phyloP scores from a whole-genome alignment of 2,113 vertebrate species.

The Scalopus aquaticus region DNA sequence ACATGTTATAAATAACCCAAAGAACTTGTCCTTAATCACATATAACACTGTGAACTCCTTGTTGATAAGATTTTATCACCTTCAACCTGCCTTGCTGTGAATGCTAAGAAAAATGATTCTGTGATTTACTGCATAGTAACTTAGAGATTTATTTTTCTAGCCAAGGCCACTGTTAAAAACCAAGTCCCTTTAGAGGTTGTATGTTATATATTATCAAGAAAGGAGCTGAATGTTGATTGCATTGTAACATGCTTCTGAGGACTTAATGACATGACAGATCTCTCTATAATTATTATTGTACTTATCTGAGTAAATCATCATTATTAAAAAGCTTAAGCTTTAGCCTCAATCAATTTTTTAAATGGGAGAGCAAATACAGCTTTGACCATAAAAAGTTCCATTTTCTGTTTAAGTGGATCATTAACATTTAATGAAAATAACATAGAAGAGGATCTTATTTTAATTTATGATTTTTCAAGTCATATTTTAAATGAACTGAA shows the following conservation, averaged over 20 bases:
- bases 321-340: background rate
- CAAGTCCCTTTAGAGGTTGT: background rate
- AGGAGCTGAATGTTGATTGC: background rate
- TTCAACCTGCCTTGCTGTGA: slow-evolving; percentile 49
- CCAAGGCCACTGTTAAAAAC: slow-evolving; percentile 47
- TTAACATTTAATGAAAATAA: background rate
- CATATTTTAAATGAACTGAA: background rate
- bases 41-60: slow-evolving; percentile 52
- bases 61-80: slow-evolving; percentile 66
- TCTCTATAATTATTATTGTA: background rate
- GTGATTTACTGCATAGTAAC: slow-evolving; percentile 57
- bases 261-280: background rate
- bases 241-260: background rate
- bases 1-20: slow-evolving; percentile 55
- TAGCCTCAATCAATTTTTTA: background rate
- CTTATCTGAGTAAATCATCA: background rate
- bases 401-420: background rate
- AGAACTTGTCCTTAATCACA: slow-evolving; percentile 51
- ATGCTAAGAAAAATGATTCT: slow-evolving; percentile 35
- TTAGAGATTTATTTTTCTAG: slow-evolving; percentile 52
- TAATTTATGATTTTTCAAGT: slow-evolving; percentile 15
- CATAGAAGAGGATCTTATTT: background rate
- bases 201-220: background rate
- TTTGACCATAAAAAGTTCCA: background rate
- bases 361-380: background rate